A percentile compares a stretch with the other conserved stretches of the same genome.
phyloP scores from a whole-genome alignment of 2,113 vertebrate species.

The Tyrannus savana region DNA sequence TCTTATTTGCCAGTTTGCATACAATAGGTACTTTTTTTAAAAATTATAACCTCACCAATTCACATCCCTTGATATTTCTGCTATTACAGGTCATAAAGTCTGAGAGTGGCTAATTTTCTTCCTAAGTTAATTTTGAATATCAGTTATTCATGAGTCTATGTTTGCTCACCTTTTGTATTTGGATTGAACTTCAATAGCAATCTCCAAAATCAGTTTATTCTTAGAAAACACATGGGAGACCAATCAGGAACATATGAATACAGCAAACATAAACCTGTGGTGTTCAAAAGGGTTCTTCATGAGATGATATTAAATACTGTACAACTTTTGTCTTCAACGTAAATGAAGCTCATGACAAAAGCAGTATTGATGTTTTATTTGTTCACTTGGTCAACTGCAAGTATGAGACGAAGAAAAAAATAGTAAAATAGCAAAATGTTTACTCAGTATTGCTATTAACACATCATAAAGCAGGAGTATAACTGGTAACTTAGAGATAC shows the following conservation, averaged over 20 bases:
- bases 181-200: background rate
- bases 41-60: background rate
- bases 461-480: background rate
- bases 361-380: background rate
- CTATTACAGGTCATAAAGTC: background rate
- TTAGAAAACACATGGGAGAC: background rate
- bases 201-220: background rate
- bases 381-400: background rate
- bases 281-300: background rate
- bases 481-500: conserved; percentile 7
- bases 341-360: background rate
- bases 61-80: background rate
- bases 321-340: background rate
- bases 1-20: background rate
- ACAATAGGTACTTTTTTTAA: background rate
- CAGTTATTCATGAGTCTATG: background rate
- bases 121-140: background rate
- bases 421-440: background rate
- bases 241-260: background rate
- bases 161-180: background rate
- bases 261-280: background rate
- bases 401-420: background rate
- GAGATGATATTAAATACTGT: background rate
- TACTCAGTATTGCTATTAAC: background rate
- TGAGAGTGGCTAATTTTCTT: background rate